A percentile compares a stretch with the other conserved stretches of the same genome.
These are phyloP conservation scores for Aradophagus sp. DNA, from an alignment of 1,140 invertebrate species.

Conservation along the genomic window DNA sequence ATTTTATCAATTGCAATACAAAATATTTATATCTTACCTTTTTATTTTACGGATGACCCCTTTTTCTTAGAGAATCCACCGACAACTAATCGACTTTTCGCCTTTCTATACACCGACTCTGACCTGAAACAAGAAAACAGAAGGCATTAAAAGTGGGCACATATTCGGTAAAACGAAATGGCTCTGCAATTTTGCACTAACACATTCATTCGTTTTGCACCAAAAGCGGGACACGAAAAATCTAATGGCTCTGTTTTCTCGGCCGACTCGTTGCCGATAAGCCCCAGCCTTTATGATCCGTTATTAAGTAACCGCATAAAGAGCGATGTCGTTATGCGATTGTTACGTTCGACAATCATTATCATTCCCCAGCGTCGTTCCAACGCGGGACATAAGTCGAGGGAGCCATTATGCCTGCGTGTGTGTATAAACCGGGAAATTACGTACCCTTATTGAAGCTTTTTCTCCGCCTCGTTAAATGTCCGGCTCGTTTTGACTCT, in stretches of 20 bases:
- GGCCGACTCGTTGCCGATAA: constrained; percentile 32
- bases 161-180: too few species aligned
- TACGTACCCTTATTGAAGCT: constrained; percentile 48
- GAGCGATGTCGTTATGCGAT: constrained; percentile 51
- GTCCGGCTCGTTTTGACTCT: constrained; percentile 47
- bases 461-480: constrained; percentile 53
- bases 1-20: too few species aligned
- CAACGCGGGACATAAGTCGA: constrained; percentile 28
- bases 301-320: constrained; percentile 52
- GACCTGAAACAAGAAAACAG: too few species aligned
- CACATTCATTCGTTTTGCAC: too few species aligned
- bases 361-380: constrained; percentile 45
- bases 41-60: too few species aligned
- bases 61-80: too few species aligned
- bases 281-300: constrained; percentile 32
- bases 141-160: too few species aligned
- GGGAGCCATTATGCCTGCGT: constrained; percentile 29
- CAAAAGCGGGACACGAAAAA: constrained; percentile 12
- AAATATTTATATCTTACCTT: too few species aligned
- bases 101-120: too few species aligned
- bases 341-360: constrained; percentile 55
- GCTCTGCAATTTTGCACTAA: too few species aligned
- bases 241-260: constrained; percentile 35
- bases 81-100: too few species aligned
- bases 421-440: constrained; percentile 47